Base-by-base conservation (phyloP, 2,888 invertebrate genomes). In the Stomorhina lunata region DNA sequence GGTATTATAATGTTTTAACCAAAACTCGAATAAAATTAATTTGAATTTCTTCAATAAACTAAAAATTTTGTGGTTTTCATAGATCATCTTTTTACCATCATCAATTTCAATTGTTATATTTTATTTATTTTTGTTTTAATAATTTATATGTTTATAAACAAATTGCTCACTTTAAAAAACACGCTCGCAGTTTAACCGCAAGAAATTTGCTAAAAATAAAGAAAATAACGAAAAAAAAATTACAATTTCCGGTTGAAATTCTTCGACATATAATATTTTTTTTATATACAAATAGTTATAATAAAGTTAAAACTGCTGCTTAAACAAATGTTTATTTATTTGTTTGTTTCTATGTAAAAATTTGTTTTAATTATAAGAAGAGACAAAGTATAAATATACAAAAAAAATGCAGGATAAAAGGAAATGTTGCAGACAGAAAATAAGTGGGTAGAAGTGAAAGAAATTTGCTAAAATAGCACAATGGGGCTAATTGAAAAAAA, bases 161-260 rank as follows among this genome's bases (percentile, higher is more conserved):
- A 17, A 1, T 9, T 4, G 7, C 50, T 55, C 17, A 9, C 29
- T 9, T 15, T 17, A 15, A 55, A 55, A 29, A 4, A 53, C 27
- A 15, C 12, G 53, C 15, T 53, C 27, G 10, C 29, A 29, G 29
- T 9, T 17, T 15, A 50, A 37, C 25, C 66, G 37, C 50, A 50
- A 66, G 22, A 50, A 37, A 25, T 61, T 15, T 37, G 4, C 48
- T 37, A 37, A n/a, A 50, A 66, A 66, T 66, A 37, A 61, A 37
- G 4, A 53, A 34, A 48, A 22, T 10, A 43, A 37, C 6, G 1
- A 61, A 25, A 61, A 61, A 40, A 61, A 57, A 20, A 57, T 10
- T 32, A 20, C 37, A 34, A 25, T 37, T 53, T 66, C 66, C 66
- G 66, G 66, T 66, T 37, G 22, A 53, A 66, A 50, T 66, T 50